phyloP scores from a whole-genome alignment of 2,113 vertebrate species.

The Epinephelus cyanopodus region DNA sequence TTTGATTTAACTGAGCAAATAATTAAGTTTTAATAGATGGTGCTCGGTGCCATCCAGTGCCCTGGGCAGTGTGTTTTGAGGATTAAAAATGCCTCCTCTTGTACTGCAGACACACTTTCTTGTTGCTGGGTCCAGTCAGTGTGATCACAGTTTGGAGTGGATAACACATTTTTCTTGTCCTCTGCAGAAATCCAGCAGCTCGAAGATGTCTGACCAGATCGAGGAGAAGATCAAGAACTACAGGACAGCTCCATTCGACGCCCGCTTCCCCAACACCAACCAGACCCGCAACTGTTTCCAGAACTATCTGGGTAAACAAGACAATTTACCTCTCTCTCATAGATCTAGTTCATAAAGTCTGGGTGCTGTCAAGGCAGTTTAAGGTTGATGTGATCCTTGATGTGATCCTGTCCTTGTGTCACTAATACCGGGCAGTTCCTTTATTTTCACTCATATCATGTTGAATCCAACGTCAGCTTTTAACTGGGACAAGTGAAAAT shows the following conservation, averaged over 20 bases:
- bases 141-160: not conserved
- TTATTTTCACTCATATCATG: not conserved
- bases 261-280: slow-evolving; percentile 86
- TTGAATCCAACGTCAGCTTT: not conserved
- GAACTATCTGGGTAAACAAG: slow-evolving; percentile 83
- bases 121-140: not conserved
- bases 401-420: not conserved
- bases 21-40: accelerated
- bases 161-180: not conserved
- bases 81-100: not conserved
- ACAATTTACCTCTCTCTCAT: no score
- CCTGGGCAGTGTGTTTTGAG: not conserved
- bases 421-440: not conserved
- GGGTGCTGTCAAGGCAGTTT: no score
- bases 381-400: not conserved
- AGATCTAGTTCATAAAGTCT: no score
- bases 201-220: slow-evolving; percentile 72
- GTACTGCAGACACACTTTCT: not conserved
- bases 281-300: slow-evolving; percentile 87
- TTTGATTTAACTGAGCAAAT: not conserved
- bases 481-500: slow-evolving; percentile 4
- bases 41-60: not conserved
- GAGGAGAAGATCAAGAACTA: slow-evolving; percentile 81
- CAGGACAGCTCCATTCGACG: slow-evolving; percentile 84
- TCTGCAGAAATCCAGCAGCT: slow-evolving; percentile 35